Conservation (phyloP, 2,888 invertebrate species). For the Loripinus fragilis region DNA sequence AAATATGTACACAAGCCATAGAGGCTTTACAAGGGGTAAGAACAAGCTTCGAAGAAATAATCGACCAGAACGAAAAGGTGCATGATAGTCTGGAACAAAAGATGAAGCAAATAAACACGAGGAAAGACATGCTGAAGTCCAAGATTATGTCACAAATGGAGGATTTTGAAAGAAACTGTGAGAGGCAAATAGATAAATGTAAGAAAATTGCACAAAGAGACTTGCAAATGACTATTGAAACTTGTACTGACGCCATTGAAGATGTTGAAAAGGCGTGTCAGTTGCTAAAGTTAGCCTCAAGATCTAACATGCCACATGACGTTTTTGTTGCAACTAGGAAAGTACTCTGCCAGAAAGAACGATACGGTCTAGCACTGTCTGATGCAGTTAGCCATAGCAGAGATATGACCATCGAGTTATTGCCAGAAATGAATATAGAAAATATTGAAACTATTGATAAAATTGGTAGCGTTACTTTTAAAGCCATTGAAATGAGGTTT, state of each 20-base stretch:
- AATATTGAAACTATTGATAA: slow-evolving; percentile 36
- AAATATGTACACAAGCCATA: slow-evolving; percentile 29
- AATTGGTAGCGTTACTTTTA: slow-evolving; percentile 42
- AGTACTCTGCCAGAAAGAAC: slow-evolving; percentile 44
- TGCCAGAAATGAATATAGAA: slow-evolving; percentile 36
- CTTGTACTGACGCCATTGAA: slow-evolving; percentile 43
- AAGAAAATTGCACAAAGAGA: slow-evolving; percentile 33
- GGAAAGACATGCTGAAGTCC: slow-evolving; percentile 32
- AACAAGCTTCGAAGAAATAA: slow-evolving; percentile 48
- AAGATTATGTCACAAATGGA: slow-evolving; percentile 41
- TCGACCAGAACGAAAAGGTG: slow-evolving; percentile 36
- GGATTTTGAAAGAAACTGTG: slow-evolving; percentile 47
- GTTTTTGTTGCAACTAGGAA: slow-evolving; percentile 52
- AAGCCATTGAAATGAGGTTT: slow-evolving; percentile 33
- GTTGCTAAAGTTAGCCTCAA: slow-evolving; percentile 33
- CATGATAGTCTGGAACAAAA: slow-evolving; percentile 37
- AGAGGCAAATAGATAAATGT: slow-evolving; percentile 46
- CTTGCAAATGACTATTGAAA: slow-evolving; percentile 35
- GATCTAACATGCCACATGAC: slow-evolving; percentile 25
- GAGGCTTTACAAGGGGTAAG: slow-evolving; percentile 37
- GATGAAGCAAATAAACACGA: slow-evolving; percentile 31
- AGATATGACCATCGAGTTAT: slow-evolving; percentile 40
- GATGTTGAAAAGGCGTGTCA: slow-evolving; percentile 34
- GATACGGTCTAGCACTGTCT: slow-evolving; percentile 46
- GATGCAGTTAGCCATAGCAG: slow-evolving; percentile 44